These are phyloP conservation scores for Malacosoma neustria DNA, from an alignment of 2,888 invertebrate genomes.

Conservation along the genomic window DNA sequence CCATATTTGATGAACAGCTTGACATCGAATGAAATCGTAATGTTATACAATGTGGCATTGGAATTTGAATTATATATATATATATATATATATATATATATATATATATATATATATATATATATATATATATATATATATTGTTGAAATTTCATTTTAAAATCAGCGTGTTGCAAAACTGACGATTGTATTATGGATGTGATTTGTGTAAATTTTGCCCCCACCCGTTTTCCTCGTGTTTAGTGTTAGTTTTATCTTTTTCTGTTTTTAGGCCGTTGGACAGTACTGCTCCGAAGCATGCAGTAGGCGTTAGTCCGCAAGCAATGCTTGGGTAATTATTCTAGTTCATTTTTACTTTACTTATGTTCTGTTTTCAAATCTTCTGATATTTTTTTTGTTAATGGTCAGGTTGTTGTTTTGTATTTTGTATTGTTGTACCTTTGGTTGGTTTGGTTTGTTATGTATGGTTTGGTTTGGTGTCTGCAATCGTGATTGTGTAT, in stretches of 20 bases:
- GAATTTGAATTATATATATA: too few relatives aligned
- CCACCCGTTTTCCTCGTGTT: constrained; percentile 34
- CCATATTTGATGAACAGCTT: too few relatives aligned
- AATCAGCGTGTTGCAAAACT: constrained; percentile 32
- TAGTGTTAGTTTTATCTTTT: constrained; percentile 66
- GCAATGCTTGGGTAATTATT: constrained; percentile 79
- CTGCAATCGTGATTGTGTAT: constrained; percentile 4
- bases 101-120: too few relatives aligned
- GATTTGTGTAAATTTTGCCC: constrained; percentile 20
- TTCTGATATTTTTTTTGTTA: not conserved
- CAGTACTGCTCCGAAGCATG: constrained; percentile 72
- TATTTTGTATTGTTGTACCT: too few relatives aligned
- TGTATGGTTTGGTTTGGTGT: not conserved
- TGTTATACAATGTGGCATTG: too few relatives aligned
- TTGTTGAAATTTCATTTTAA: not conserved
- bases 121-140: not conserved
- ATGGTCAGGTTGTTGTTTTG: not conserved
- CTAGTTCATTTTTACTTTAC: constrained; percentile 27
- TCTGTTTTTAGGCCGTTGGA: constrained; percentile 80
- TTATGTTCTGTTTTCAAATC: constrained; percentile 15
- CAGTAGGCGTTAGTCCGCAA: constrained; percentile 75
- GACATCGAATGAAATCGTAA: too few relatives aligned
- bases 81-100: too few relatives aligned
- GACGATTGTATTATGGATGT: constrained; percentile 6
- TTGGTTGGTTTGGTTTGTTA: too few relatives aligned